phyloP scores from a whole-genome alignment of 2,113 vertebrate species.

The Ranitomeya imitator region DNA sequence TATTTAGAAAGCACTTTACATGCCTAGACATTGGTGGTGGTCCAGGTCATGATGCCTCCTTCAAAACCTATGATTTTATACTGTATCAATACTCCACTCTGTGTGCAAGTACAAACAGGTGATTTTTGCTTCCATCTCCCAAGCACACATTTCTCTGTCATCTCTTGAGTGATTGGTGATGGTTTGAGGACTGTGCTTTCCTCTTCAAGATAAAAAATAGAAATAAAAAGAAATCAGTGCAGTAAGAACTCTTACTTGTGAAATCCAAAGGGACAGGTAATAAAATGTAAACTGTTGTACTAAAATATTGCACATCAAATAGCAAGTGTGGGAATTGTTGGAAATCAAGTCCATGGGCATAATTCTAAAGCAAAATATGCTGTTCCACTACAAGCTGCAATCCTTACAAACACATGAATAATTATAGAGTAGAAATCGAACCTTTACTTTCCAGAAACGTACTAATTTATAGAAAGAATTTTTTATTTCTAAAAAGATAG shows the following conservation, averaged over 20 bases:
- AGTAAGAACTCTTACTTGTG: not conserved
- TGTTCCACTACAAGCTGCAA: not conserved
- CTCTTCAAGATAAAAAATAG: not conserved
- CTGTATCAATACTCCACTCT: too few species aligned
- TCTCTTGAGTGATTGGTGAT: too few species aligned
- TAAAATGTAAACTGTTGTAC: not conserved
- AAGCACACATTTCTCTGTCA: too few species aligned
- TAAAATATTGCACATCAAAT: not conserved
- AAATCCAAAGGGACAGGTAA: not conserved
- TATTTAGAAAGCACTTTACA: too few species aligned
- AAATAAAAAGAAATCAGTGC: not conserved
- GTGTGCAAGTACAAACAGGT: too few species aligned
- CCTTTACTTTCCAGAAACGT: not conserved
- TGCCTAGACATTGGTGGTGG: too few species aligned
- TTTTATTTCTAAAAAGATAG: not conserved
- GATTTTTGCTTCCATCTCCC: too few species aligned
- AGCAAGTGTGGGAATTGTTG: constrained; percentile 8
- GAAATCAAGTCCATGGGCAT: not conserved
- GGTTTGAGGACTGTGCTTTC: not conserved
- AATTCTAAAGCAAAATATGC: not conserved
- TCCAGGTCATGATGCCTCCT: too few species aligned
- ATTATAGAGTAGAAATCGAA: constrained; percentile 4
- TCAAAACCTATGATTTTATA: too few species aligned
- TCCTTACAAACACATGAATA: not conserved
- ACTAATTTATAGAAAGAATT: not conserved